Evolutionary conservation across 2,113 vertebrate species (phyloP), one percentile per base, ranked within the genome.

Genomic region (Australoheros scitulus): DNA sequence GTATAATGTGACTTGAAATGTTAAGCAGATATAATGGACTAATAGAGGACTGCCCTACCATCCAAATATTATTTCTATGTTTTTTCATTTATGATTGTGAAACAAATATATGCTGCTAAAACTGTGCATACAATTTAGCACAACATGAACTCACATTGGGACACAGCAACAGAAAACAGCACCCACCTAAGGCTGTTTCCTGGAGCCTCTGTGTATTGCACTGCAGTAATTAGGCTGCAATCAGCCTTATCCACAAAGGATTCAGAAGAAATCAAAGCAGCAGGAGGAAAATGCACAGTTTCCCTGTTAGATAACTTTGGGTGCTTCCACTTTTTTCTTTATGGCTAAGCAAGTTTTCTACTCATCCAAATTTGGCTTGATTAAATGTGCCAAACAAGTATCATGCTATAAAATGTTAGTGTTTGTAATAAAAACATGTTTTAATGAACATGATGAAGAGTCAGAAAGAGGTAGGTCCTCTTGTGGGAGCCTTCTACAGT

Each of bases 191-290:
- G 34, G 7, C 80, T 34, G 78, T 76, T 87, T 85, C 87, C 76
- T 76, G 58, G 77, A 79, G 70, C 22, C 77, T 61, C 52, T 50
- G 80, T 59, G 63, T 76, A 36, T 41, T n/a, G 13, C 80, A 77
- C 47, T n/a, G 29, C 32, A 2, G 22, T 79, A 86, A 91, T 88
- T 64, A 79, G 75, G 75, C 63, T 20, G 64, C 41, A 87, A 81
- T 84, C 84, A 91, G 38, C 17, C 15, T 76, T 80, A 91, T 92
- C 91, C 74, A 15, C 58, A n/a, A 24, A 36, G n/a, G 76, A 36
- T 84, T 87, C 80, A 64, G 65, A 88, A 13, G 32, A 70, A 34
- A 13, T 68, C n/a, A 86, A 59, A 52, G 68, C 41, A 64, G 57
- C 70, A 75, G 38, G 61, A 38, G 26, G 72, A 47, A 77, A 79